Evolutionary conservation across 2,888 invertebrate genomes (phyloP).

Genomic region (Allacma fusca): DNA sequence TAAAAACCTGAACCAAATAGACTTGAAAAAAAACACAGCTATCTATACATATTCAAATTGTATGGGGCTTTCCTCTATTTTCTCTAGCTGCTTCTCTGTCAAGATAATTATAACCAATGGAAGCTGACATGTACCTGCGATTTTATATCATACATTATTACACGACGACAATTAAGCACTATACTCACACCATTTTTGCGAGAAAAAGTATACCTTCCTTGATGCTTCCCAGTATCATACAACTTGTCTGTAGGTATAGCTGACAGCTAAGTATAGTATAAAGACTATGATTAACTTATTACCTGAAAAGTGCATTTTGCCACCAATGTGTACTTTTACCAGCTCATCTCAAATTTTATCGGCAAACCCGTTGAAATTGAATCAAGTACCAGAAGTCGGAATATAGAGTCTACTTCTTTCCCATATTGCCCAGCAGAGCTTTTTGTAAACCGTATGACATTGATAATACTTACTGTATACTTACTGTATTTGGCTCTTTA

Average conservation of each 20-base stretch:
- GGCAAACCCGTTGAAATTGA: background rate
- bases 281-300: constrained; percentile 27
- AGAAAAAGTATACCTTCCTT: too few species aligned
- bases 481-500: too few species aligned
- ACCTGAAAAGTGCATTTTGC: constrained; percentile 33
- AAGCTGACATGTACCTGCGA: background rate
- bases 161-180: too few species aligned
- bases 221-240: too few species aligned
- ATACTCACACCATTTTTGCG: background rate
- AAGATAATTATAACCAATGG: background rate
- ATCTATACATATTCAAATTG: too few species aligned
- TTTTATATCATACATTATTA: background rate
- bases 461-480: background rate
- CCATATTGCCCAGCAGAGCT: background rate
- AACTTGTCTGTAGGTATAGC: too few species aligned
- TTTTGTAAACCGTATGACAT: background rate
- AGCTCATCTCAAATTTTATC: constrained; percentile 10
- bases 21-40: too few species aligned
- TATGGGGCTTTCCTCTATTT: background rate
- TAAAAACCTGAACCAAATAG: too few species aligned
- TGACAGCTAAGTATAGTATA: background rate
- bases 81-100: background rate
- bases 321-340: constrained; percentile 2
- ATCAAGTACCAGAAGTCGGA: background rate
- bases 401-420: background rate